Conservation (phyloP, 2,888 invertebrate genomes). For the Drosophila limbata region DNA sequence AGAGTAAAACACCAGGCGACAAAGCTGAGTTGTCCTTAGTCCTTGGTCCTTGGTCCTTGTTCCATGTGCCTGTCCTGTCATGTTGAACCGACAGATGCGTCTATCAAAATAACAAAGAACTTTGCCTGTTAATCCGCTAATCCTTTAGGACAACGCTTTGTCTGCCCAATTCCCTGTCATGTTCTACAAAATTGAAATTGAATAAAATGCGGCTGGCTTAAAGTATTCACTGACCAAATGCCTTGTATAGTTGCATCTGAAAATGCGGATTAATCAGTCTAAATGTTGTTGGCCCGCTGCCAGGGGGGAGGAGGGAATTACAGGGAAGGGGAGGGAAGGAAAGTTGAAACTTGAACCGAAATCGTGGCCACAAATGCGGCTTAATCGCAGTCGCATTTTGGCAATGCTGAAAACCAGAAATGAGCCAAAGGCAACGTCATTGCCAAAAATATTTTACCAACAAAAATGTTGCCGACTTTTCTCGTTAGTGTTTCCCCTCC, state of each 20-base stretch:
- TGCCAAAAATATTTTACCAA: slow-evolving; percentile 49
- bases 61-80: slow-evolving; percentile 38
- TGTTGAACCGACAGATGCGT: slow-evolving; percentile 58
- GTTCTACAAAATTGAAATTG: slow-evolving; percentile 27
- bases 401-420: slow-evolving; percentile 28
- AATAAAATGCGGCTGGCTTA: slow-evolving; percentile 28
- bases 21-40: slow-evolving; percentile 10
- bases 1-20: slow-evolving; percentile 16
- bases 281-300: slow-evolving; percentile 36
- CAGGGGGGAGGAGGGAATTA: no score
- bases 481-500: slow-evolving; percentile 66
- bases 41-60: slow-evolving; percentile 16
- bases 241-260: slow-evolving; percentile 3
- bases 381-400: slow-evolving; percentile 30
- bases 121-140: slow-evolving; percentile 65
- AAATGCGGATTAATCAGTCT: slow-evolving; percentile 58
- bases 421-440: slow-evolving; percentile 27
- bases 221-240: slow-evolving; percentile 15
- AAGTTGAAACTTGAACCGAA: slow-evolving; percentile 11
- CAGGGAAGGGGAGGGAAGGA: background rate
- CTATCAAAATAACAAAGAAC: slow-evolving; percentile 65
- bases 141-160: slow-evolving; percentile 60
- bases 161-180: slow-evolving; percentile 34
- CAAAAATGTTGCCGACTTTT: slow-evolving; percentile 56
- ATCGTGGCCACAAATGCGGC: slow-evolving; percentile 28